Percentiles rank a stretch among this genome's conserved stretches.
Evolutionary conservation across 1,140 invertebrate species (phyloP).

Genomic region (Aphelinus atriplicis): DNA sequence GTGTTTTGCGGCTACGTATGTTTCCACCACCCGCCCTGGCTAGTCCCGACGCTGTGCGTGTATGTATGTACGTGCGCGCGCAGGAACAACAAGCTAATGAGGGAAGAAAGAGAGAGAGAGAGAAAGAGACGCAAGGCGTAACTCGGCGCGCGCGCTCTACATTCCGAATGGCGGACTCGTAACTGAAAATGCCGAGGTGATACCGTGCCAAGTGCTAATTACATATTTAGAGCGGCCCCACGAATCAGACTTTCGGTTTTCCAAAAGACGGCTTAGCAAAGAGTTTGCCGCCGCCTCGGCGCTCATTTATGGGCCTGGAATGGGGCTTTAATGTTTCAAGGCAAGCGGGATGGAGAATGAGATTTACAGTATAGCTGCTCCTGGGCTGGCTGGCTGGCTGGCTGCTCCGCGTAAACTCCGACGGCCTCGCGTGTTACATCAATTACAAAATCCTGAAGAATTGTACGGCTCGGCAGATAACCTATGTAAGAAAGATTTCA

Average conservation of each 20-base stretch:
- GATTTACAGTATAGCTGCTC: not conserved
- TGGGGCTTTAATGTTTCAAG: not conserved
- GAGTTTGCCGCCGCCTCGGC: not conserved
- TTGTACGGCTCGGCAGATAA: too few relatives aligned
- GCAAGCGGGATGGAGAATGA: not conserved
- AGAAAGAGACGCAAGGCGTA: not conserved
- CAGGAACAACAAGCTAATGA: constrained; percentile 13
- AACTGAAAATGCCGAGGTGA: not conserved
- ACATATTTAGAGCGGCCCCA: constrained; percentile 22
- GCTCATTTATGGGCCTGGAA: not conserved
- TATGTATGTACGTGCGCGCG: not conserved
- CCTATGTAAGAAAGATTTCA: not conserved
- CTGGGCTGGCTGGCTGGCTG: too few relatives aligned
- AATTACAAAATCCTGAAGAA: too few relatives aligned
- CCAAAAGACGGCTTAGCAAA: constrained; percentile 9
- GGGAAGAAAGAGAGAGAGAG: constrained; percentile 21
- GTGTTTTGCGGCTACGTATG: too few relatives aligned
- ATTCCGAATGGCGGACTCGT: too few relatives aligned
- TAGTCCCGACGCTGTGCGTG: too few relatives aligned
- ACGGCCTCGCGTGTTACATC: too few relatives aligned
- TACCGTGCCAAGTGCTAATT: constrained; percentile 26
- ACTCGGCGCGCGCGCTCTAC: too few relatives aligned
- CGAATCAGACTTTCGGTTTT: constrained; percentile 19
- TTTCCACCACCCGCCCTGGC: too few relatives aligned
- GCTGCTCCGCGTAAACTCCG: too few relatives aligned